phyloP scores from a whole-genome alignment of 2,797 vertebrate genomes.

The Pangasius larnaudii region DNA sequence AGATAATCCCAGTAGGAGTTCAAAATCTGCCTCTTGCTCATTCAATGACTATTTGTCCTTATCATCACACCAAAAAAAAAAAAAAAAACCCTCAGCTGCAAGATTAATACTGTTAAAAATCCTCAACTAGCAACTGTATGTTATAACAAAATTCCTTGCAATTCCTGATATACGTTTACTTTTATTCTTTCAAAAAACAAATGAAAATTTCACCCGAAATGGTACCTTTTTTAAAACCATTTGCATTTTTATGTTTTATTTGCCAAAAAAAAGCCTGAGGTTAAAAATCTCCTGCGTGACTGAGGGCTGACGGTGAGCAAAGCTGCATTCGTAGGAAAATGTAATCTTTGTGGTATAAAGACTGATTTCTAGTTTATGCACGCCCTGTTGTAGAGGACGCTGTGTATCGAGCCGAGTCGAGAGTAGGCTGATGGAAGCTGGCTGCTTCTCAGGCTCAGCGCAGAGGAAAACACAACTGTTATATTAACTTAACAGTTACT shows the following conservation, averaged over 20 bases:
- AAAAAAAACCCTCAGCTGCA: neutral
- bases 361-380: neutral
- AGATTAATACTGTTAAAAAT: neutral
- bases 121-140: neutral
- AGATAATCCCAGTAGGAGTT: neutral
- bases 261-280: neutral
- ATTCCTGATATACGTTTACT: neutral
- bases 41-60: neutral
- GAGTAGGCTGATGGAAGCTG: neutral
- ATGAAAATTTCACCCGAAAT: neutral
- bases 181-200: neutral
- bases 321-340: neutral
- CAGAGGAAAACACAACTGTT: neutral
- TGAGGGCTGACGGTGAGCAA: neutral
- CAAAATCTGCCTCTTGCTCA: neutral
- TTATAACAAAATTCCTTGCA: neutral
- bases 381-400: neutral
- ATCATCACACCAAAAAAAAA: neutral
- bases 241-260: neutral
- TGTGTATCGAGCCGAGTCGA: neutral
- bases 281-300: neutral
- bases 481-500: neutral
- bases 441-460: neutral
- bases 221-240: neutral
- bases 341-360: neutral